These are phyloP conservation scores for Halcyon leucocephala DNA, from an alignment of 2,797 vertebrate species.

Conservation along the genomic window DNA sequence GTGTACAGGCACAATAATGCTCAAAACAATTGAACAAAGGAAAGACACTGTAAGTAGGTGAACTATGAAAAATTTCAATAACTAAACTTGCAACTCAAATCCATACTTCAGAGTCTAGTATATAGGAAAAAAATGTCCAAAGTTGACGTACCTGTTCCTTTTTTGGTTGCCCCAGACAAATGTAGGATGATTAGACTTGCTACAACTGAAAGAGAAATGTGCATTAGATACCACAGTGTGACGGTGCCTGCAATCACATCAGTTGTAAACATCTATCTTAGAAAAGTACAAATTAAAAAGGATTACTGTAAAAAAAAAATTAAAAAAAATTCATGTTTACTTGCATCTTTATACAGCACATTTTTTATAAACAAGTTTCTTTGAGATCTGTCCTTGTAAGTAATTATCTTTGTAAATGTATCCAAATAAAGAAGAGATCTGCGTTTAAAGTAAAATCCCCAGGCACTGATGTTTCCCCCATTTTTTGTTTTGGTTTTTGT, in stretches of 20 bases:
- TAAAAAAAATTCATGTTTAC: neutral
- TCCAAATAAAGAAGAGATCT: neutral
- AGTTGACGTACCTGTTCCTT: constrained; percentile 90
- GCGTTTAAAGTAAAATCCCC: neutral
- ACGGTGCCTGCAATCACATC: neutral
- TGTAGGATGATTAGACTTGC: constrained; percentile 98
- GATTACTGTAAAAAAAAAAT: neutral
- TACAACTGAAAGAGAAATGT: constrained; percentile 90
- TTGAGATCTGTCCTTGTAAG: neutral
- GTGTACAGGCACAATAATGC: neutral
- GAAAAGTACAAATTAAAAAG: neutral
- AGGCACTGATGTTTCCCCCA: neutral
- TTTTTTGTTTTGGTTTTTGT: too few species aligned
- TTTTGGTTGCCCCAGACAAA: constrained; percentile 95
- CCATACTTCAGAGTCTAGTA: neutral
- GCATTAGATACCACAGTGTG: constrained; percentile 30
- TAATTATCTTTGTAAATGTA: neutral
- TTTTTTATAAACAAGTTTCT: neutral
- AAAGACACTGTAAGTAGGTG: neutral
- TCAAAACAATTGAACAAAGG: neutral
- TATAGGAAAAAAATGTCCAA: neutral
- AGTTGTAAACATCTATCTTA: neutral
- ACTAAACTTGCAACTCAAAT: neutral
- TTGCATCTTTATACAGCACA: neutral
- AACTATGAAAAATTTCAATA: neutral